Base-by-base conservation (phyloP, 1,140 invertebrate species). In the Telenomus remus region DNA sequence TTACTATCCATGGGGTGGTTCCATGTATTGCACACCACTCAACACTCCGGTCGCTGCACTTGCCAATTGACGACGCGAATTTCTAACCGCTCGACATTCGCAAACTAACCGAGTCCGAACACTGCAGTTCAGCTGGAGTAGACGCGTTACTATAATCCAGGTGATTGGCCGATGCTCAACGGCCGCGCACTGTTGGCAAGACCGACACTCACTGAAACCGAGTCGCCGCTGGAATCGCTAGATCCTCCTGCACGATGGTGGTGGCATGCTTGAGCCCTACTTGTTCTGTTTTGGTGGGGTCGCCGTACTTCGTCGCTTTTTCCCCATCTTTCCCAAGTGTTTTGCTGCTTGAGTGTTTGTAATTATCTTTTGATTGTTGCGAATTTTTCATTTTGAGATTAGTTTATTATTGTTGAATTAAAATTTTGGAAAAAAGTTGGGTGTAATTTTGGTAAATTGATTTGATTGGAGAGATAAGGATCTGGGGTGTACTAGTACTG, bases 1-100 rank as follows among this genome's bases (percentile, higher is more conserved):
- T 85, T 87, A 85, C 80, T 87, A 87, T 87, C 86, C 86, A 86
- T 86, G 79, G 83, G 86, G 82, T 84, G 82, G 81, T 87, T 81
- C 85, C 85, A 86, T 86, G 82, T 80, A 84, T 83, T 57, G 79
- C 59, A 27, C 19, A 77, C 57, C 72, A 64, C 74, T 72, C 77
- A 64, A 64, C 66, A 53, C 66, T 73, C 54, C 63, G 48, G 54
- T 69, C 72, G 64, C 68, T 71, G 74, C 74, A 76, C 74, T 51
- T 63, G 14, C 33, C 8, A 33, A 12, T 14, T 27, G 9, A 12
- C 14, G 35, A 34, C 42, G 11, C 16, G 33, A 35, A 12, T 13
- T 15, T 27, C 10, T 19, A 15, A 35, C 12, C 2, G n/a, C 8
- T 14, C 19, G 7, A 15, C 34, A 35, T 61, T 39, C 55, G 60